These are phyloP conservation scores for Sebastes itinus DNA, from an alignment of 2,797 vertebrate species.

Conservation along the genomic window DNA sequence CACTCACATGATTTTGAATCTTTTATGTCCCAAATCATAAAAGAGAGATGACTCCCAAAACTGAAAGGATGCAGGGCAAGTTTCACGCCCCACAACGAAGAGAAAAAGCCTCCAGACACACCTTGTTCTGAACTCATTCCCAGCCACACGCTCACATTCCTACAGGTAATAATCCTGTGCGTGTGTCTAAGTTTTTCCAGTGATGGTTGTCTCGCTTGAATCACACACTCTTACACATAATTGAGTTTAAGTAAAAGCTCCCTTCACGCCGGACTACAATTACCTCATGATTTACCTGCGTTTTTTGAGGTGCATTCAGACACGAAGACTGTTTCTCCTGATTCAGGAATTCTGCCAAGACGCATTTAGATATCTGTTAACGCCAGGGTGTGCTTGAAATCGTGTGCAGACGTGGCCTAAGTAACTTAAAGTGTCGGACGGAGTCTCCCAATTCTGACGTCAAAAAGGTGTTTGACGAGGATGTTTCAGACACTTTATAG, in stretches of 20 bases:
- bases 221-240: constrained; percentile 30
- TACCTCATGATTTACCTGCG: constrained; percentile 37
- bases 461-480: too few species aligned
- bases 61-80: background rate
- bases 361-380: background rate
- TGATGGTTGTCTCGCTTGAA: constrained; percentile 8
- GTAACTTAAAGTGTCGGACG: background rate
- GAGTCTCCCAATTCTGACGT: too few species aligned
- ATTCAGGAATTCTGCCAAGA: background rate
- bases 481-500: background rate
- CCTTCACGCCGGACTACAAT: constrained; percentile 36
- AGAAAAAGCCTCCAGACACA: background rate
- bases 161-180: constrained; percentile 35
- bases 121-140: constrained; percentile 23
- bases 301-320: constrained; percentile 1
- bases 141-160: constrained; percentile 29
- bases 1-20: constrained; percentile 40
- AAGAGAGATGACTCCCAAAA: constrained; percentile 33
- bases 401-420: background rate
- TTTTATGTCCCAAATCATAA: constrained; percentile 56
- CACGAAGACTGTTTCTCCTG: background rate
- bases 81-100: background rate
- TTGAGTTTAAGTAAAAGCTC: constrained; percentile 32
- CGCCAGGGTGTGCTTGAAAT: background rate
- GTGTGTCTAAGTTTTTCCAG: constrained; percentile 17